Percentiles rank a stretch among this genome's conserved stretches.
phyloP scores from a whole-genome alignment of 2,113 vertebrate species.

The Anguilla japonica region DNA sequence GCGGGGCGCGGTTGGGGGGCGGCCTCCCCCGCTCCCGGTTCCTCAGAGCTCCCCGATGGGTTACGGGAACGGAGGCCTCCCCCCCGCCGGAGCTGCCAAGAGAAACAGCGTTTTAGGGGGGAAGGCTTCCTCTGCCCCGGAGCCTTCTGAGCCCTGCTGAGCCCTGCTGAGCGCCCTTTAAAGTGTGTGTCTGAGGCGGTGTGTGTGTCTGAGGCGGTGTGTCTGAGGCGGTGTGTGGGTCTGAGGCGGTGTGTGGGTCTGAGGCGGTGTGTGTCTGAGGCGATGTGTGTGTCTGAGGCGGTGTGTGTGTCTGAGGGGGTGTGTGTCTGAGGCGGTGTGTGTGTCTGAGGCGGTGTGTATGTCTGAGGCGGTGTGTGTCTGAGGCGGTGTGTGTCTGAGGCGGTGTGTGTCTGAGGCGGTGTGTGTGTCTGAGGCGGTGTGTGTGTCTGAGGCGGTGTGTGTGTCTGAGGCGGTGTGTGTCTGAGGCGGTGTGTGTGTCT shows the following conservation, averaged over 20 bases:
- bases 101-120: conserved; percentile 50
- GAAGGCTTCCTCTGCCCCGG: conserved; percentile 39
- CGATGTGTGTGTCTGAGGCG: neutral
- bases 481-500: no score
- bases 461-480: no score
- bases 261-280: neutral
- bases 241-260: no score
- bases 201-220: neutral
- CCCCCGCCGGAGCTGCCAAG: conserved; percentile 49
- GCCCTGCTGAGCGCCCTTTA: neutral
- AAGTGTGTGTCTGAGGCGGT: neutral
- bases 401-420: neutral
- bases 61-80: neutral
- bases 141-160: conserved; percentile 22
- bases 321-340: no score
- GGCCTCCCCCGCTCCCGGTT: no score
- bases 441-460: no score
- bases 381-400: neutral
- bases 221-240: no score
- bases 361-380: neutral
- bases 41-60: no score
- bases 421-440: no score
- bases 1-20: no score
- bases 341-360: neutral
- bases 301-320: neutral